phyloP scores from a whole-genome alignment of 2,888 invertebrate species.

The Neoascia interrupta region DNA sequence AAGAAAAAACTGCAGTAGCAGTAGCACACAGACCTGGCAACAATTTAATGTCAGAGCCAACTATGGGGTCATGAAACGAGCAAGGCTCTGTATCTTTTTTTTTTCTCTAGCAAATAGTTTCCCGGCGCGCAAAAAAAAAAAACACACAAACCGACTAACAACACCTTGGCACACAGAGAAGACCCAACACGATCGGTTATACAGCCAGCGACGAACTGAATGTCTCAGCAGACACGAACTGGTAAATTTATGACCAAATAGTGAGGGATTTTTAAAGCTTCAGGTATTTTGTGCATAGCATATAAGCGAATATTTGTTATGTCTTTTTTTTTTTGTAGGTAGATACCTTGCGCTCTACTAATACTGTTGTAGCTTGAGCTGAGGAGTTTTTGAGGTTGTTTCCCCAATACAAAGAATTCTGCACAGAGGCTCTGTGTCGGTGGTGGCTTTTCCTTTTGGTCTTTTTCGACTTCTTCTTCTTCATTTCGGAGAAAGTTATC shows the following conservation, averaged over 20 bases:
- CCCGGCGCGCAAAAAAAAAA: slow-evolving; percentile 17
- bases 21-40: background rate
- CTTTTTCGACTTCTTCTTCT: background rate
- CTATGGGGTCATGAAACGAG: slow-evolving; percentile 66
- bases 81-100: slow-evolving; percentile 23
- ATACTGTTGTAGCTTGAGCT: slow-evolving; percentile 1
- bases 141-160: slow-evolving; percentile 8
- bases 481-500: slow-evolving; percentile 61
- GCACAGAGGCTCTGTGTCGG: slow-evolving; percentile 8
- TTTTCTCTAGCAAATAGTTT: slow-evolving; percentile 3
- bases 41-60: slow-evolving; percentile 59
- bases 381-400: slow-evolving; percentile 35
- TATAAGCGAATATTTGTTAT: slow-evolving; percentile 59
- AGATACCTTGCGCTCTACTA: slow-evolving; percentile 50
- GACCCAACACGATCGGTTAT: slow-evolving; percentile 46
- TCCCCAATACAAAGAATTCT: slow-evolving; percentile 29
- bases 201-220: slow-evolving; percentile 64
- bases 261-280: slow-evolving; percentile 61
- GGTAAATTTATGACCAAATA: slow-evolving; percentile 64
- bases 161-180: slow-evolving; percentile 19
- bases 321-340: slow-evolving; percentile 35
- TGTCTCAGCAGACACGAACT: slow-evolving; percentile 54
- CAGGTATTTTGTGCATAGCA: slow-evolving; percentile 50
- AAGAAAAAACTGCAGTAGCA: slow-evolving; percentile 13
- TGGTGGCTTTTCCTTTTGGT: slow-evolving; percentile 51